Conservation (phyloP, 2,888 invertebrate genomes). For the Limnephilus marmoratus region DNA sequence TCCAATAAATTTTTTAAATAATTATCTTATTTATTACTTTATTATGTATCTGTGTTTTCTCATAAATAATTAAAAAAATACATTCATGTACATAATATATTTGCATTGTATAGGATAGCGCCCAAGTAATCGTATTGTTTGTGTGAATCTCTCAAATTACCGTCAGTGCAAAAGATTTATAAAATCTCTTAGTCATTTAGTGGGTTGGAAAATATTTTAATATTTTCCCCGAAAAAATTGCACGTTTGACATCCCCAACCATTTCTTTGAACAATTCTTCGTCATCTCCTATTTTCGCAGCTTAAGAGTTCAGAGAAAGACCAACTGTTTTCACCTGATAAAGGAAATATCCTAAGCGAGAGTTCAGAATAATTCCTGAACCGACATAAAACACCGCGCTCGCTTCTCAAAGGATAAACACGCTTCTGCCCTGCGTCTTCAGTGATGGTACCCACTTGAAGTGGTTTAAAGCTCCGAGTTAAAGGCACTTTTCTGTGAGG, state of each 20-base stretch:
- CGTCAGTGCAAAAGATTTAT: too few species aligned
- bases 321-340: constrained; percentile 32
- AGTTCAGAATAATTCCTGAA: neutral
- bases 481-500: neutral
- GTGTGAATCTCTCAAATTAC: too few species aligned
- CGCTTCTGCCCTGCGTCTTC: constrained; percentile 21
- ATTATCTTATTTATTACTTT: too few species aligned
- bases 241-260: neutral
- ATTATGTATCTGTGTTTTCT: too few species aligned
- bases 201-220: too few species aligned
- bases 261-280: neutral
- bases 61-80: too few species aligned
- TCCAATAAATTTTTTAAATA: too few species aligned
- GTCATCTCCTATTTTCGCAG: neutral
- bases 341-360: constrained; percentile 1
- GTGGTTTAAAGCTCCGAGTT: neutral
- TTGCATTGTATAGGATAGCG: too few species aligned
- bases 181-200: too few species aligned
- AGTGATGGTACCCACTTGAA: neutral
- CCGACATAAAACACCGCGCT: neutral
- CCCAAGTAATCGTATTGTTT: too few species aligned
- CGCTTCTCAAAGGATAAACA: constrained; percentile 12
- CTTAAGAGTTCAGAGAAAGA: neutral
- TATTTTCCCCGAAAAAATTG: neutral
- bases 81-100: too few species aligned